Evolutionary conservation across 2,113 vertebrate species (phyloP).

Genomic region (Drymodes brunneopygia): DNA sequence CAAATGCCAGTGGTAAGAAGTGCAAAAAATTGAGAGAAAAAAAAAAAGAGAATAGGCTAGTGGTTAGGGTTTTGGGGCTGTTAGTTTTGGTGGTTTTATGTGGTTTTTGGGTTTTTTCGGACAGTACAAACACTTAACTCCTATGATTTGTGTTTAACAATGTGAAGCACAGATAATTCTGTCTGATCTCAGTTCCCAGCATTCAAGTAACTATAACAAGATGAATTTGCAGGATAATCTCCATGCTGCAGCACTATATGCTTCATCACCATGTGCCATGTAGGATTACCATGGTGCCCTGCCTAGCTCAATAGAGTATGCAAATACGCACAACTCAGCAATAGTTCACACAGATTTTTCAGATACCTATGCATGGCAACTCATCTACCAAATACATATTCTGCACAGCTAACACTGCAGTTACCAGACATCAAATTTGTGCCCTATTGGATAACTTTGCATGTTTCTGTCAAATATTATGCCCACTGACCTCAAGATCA

Average conservation of each 20-base stretch:
- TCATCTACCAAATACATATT: not conserved
- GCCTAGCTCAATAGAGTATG: not conserved
- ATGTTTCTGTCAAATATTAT: not conserved
- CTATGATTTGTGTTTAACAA: not conserved
- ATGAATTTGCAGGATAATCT: not conserved
- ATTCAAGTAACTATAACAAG: not conserved
- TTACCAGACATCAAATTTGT: not conserved
- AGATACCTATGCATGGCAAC: not conserved
- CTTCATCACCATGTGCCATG: not conserved
- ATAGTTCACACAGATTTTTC: not conserved
- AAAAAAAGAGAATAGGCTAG: not conserved
- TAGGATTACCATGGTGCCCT: not conserved
- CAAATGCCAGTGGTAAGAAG: not conserved
- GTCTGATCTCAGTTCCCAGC: not conserved
- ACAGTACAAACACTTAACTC: not conserved
- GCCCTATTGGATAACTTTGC: not conserved
- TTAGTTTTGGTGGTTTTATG: not conserved
- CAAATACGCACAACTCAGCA: not conserved
- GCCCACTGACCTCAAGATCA: not conserved
- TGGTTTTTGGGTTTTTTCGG: not conserved
- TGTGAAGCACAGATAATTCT: not conserved
- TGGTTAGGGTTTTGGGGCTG: not conserved
- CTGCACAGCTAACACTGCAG: not conserved
- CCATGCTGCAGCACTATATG: not conserved
- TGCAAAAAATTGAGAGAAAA: rapidly evolving